Conservation (phyloP, 2,113 vertebrate genomes). For the Laticauda colubrina region DNA sequence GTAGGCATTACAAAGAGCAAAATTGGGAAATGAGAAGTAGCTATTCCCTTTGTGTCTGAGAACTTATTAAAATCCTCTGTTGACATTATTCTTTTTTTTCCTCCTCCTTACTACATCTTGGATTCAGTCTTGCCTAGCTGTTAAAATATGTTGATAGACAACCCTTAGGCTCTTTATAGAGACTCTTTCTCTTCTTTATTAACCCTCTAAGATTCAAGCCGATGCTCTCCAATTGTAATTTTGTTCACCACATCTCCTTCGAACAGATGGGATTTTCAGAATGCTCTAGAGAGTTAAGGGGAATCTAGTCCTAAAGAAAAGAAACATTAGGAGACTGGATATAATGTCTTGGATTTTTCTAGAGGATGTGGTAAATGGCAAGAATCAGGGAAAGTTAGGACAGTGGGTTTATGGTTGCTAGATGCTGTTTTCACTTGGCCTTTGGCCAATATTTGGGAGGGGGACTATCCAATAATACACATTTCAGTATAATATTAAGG, state of each 20-base stretch:
- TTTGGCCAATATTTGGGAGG: background rate
- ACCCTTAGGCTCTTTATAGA: conserved; percentile 20
- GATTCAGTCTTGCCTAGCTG: background rate
- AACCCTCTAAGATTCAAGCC: conserved; percentile 12
- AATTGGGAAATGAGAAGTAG: background rate
- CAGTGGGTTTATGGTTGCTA: background rate
- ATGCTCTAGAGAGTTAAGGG: background rate
- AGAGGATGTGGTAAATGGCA: conserved; percentile 24
- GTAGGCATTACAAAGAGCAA: conserved; percentile 20
- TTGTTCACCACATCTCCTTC: conserved; percentile 10
- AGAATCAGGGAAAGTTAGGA: background rate
- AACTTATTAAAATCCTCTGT: background rate
- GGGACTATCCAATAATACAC: background rate
- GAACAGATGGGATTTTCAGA: conserved; percentile 22
- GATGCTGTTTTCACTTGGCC: background rate
- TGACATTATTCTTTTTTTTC: background rate
- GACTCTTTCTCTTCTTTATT: conserved; percentile 29
- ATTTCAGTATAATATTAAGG: background rate
- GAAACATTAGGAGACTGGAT: background rate
- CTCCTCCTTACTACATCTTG: too few species aligned
- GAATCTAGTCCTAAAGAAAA: background rate
- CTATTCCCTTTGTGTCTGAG: background rate
- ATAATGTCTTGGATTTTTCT: conserved; percentile 5
- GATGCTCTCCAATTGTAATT: conserved; percentile 2
- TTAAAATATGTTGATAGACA: conserved; percentile 30